Evolutionary conservation across 2,113 vertebrate species (phyloP).

Genomic region (Apteryx mantelli): DNA sequence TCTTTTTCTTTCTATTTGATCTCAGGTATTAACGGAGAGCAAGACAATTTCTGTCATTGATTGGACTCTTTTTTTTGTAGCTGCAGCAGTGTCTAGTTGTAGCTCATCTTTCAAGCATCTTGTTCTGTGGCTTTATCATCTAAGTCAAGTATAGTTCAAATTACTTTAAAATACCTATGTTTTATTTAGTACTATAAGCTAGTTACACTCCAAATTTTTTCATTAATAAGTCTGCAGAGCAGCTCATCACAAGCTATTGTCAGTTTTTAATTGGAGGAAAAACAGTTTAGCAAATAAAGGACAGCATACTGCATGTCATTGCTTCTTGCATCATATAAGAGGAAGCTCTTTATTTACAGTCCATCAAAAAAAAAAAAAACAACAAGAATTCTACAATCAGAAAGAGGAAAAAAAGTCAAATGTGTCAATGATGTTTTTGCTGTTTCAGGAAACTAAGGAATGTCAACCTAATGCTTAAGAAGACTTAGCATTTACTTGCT

Average conservation of each 20-base stretch:
- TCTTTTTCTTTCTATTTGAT: not conserved
- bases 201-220: conserved; percentile 55
- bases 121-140: not conserved
- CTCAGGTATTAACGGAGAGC: not conserved
- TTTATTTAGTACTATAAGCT: conserved; percentile 52
- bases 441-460: not conserved
- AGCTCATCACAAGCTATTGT: conserved; percentile 58
- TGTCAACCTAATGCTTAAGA: not conserved
- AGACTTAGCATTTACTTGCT: not conserved
- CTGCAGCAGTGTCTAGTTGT: not conserved
- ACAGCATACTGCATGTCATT: conserved; percentile 10
- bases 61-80: not conserved
- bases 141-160: not conserved
- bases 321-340: not conserved
- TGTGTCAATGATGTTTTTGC: not conserved
- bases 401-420: not conserved
- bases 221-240: conserved; percentile 40
- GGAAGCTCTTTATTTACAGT: not conserved
- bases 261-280: conserved; percentile 43
- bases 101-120: not conserved
- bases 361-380: not conserved
- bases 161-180: conserved; percentile 33
- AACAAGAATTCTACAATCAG: conserved; percentile 42
- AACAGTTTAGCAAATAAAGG: not conserved
- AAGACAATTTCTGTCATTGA: not conserved